Evolutionary conservation across 2,888 invertebrate genomes (phyloP), one percentile per base, ranked within the genome.

Genomic region (Nipponacmea schrenckii): DNA sequence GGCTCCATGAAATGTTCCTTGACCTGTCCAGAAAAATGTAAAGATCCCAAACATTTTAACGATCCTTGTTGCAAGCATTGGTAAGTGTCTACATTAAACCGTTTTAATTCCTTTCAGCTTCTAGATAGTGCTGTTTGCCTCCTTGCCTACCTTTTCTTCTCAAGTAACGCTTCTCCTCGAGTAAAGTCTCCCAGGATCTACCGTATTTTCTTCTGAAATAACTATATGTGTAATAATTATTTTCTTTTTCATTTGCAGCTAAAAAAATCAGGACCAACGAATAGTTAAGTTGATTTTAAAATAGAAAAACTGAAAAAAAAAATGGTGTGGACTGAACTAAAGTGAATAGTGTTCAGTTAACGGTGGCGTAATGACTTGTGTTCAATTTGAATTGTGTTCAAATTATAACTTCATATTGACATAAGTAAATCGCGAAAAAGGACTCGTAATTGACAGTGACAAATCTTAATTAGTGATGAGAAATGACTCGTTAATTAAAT

Each of bases 1-100:
- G 56, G 56, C 10, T 56, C 56, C 56, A 56, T 56, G 56, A 56
- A 56, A 14, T 56, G 56, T 56, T 56, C 56, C 56, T 24, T 56
- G 56, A 56, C 56, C 56, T 56, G 56, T 24, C 56, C 56, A 12
- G 24, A 56, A 20, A 24, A 20, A 20, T 56, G 56, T 24, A 56
- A 24, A 24, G 56, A 56, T 24, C 56, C 56, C 20, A 56, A 56
- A 56, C 20, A 56, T 10, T 20, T 12, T 12, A 24, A 56, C 56
- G 24, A 56, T 24, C 56, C 56, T 12, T 56, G 56, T 56, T 56
- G 56, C 14, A 56, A 56, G 24, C 56, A 56, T 56, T 56, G 56
- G 56, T 56, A 56, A 56, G 56, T 56, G 14, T 20, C 20, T 24
- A 10, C 10, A 8, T 39, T 39, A 5, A 39, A 39, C 10, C 39